Evolutionary conservation across 2,888 invertebrate genomes (phyloP).

Genomic region (Onchidella celtica): DNA sequence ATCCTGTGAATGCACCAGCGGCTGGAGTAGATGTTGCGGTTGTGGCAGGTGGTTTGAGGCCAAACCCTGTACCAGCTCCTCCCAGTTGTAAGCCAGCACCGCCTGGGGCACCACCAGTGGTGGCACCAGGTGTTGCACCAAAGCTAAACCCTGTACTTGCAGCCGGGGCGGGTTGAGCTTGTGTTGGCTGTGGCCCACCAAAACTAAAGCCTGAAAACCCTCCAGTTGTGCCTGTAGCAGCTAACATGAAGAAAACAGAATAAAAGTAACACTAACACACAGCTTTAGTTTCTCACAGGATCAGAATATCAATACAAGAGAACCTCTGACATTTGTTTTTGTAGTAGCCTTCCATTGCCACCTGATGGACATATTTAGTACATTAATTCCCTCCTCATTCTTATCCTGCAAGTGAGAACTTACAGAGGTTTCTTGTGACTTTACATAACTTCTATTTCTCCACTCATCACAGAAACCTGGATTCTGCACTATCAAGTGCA

Average conservation of each 20-base stretch:
- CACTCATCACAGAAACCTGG: no score
- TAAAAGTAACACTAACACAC: background rate
- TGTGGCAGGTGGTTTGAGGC: background rate
- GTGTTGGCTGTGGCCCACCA: constrained; percentile 10
- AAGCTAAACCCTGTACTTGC: constrained; percentile 31
- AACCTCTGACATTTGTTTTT: no score
- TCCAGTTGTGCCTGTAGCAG: background rate
- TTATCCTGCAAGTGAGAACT: no score
- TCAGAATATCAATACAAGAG: no score
- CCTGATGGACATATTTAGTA: no score
- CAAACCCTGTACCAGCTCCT: background rate
- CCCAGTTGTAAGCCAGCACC: constrained; percentile 6
- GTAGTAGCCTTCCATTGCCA: no score
- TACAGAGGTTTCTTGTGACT: no score
- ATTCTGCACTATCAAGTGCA: no score
- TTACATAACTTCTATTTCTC: no score
- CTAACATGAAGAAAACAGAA: background rate
- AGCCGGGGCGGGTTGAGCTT: background rate
- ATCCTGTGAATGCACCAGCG: constrained; percentile 2
- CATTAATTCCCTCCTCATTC: no score
- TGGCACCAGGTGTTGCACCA: background rate
- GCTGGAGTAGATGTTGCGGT: background rate
- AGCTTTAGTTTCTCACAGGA: no score
- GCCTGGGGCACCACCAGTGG: background rate
- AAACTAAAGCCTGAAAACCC: constrained; percentile 34